These are phyloP conservation scores for Melinopterus prodromus DNA, from an alignment of 2,888 invertebrate genomes.

Conservation along the genomic window DNA sequence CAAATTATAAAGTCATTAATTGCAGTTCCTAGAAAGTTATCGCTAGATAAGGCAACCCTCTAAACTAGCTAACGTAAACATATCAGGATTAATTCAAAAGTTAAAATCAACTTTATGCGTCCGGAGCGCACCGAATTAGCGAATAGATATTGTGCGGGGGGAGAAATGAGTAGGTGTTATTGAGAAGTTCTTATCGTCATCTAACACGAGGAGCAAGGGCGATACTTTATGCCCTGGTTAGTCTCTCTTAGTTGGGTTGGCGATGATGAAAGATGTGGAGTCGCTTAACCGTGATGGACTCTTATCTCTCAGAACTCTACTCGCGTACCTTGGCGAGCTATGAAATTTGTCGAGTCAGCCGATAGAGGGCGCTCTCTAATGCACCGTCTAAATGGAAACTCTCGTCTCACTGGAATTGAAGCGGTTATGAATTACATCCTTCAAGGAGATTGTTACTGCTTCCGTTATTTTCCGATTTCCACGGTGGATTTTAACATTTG, in stretches of 20 bases:
- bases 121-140: neutral
- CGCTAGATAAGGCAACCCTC: neutral
- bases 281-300: neutral
- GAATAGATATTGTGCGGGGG: neutral
- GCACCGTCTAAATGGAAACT: neutral
- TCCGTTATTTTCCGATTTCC: neutral
- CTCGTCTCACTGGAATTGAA: neutral
- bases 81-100: neutral
- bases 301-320: neutral
- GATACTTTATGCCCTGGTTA: neutral
- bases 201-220: neutral
- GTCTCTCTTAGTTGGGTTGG: neutral
- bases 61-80: neutral
- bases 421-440: conserved; percentile 4
- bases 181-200: neutral
- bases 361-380: neutral
- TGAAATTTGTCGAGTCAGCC: conserved; percentile 4
- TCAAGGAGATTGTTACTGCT: neutral
- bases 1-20: too few relatives aligned
- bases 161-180: neutral
- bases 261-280: conserved; percentile 4
- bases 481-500: neutral
- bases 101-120: conserved; percentile 4
- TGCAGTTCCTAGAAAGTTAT: neutral
- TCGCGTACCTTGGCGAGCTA: neutral